phyloP scores from a whole-genome alignment of 2,797 vertebrate genomes.

The Macropus fuliginosus region DNA sequence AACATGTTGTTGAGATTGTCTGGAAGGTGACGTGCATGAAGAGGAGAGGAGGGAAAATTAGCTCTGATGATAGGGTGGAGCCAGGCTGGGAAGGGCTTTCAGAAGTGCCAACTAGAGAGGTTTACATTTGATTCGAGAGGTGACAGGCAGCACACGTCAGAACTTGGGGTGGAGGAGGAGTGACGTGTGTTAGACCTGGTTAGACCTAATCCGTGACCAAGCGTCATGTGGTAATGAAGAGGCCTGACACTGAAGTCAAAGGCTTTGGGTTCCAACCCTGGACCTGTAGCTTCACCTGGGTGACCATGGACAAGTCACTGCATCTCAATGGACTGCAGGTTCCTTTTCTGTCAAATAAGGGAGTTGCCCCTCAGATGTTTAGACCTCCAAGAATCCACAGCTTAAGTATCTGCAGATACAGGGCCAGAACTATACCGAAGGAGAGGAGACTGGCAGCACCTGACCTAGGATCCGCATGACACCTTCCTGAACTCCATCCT shows the following conservation, averaged over 20 bases:
- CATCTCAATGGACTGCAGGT: background rate
- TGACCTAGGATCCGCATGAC: background rate
- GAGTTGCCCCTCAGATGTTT: background rate
- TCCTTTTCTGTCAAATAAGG: background rate
- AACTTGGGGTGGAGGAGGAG: no score
- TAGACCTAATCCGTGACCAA: background rate
- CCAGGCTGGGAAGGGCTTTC: background rate
- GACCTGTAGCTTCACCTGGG: no score
- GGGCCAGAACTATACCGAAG: background rate
- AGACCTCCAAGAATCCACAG: background rate
- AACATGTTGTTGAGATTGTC: background rate
- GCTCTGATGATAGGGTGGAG: background rate
- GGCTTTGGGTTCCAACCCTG: background rate
- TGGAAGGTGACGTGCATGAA: background rate
- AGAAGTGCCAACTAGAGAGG: background rate
- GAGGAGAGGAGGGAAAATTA: background rate
- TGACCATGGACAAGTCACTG: no score
- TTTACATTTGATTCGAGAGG: background rate
- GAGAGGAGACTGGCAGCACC: background rate
- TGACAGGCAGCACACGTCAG: background rate
- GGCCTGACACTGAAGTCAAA: background rate
- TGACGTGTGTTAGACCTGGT: background rate
- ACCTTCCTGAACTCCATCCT: background rate
- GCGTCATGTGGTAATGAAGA: background rate
- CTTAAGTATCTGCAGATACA: background rate